phyloP scores from a whole-genome alignment of 2,113 vertebrate genomes.

The Cettia cetti region DNA sequence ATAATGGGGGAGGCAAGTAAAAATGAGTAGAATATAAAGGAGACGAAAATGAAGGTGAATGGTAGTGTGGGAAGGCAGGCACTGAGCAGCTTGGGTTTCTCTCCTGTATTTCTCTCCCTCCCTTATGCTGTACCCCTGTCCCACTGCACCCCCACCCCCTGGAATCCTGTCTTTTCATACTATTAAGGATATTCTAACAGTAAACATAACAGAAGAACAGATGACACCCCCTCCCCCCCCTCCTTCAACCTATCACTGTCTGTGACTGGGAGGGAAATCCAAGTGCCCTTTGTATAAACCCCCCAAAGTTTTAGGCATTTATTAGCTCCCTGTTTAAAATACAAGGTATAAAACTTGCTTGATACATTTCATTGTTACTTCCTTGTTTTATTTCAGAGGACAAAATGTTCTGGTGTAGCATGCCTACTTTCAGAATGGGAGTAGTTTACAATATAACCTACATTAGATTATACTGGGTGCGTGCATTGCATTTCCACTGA shows the following conservation, averaged over 20 bases:
- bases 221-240: not conserved
- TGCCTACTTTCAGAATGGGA: not conserved
- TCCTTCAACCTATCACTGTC: rapidly evolving
- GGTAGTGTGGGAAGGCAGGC: not conserved
- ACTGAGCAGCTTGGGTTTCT: not conserved
- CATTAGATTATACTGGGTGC: not conserved
- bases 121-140: too few relatives aligned
- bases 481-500: not conserved
- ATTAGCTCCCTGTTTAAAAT: not conserved
- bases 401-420: not conserved
- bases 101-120: not conserved
- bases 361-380: not conserved
- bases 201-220: not conserved
- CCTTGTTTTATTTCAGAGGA: not conserved
- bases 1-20: constrained; percentile 33
- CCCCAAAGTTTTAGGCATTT: not conserved
- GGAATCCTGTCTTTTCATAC: not conserved
- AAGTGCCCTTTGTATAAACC: not conserved
- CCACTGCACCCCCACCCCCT: not conserved
- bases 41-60: not conserved
- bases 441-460: constrained; percentile 14
- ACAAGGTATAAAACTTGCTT: not conserved
- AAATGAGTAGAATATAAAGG: not conserved
- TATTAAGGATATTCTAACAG: not conserved
- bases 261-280: not conserved